phyloP scores from a whole-genome alignment of 2,888 invertebrate species.

The Hypercompe scribonia region DNA sequence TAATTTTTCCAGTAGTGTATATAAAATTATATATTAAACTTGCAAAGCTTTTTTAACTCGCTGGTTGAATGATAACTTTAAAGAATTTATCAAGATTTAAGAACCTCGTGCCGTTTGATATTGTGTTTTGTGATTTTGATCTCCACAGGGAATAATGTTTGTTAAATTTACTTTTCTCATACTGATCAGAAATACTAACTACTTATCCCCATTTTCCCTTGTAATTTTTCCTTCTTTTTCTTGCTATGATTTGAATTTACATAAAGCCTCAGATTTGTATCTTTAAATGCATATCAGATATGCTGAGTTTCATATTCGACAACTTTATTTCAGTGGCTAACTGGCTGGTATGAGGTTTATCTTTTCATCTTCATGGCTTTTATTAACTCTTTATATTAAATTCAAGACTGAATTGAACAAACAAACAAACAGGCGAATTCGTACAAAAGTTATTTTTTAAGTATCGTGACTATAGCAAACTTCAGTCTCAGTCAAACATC shows the following conservation, averaged over 20 bases:
- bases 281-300: background rate
- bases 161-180: background rate
- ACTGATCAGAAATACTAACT: background rate
- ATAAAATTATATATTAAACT: too few relatives aligned
- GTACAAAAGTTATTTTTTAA: background rate
- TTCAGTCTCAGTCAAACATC: constrained; percentile 1
- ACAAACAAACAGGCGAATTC: background rate
- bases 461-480: constrained; percentile 4
- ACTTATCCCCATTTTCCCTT: background rate
- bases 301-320: background rate
- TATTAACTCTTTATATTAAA: background rate
- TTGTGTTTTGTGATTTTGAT: background rate
- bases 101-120: background rate
- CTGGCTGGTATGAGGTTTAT: background rate
- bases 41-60: too few relatives aligned
- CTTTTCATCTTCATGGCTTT: background rate
- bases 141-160: too few relatives aligned
- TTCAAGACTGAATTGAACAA: background rate
- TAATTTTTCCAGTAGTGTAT: too few relatives aligned
- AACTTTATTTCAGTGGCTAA: background rate
- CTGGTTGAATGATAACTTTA: too few relatives aligned
- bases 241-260: background rate
- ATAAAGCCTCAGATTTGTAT: background rate
- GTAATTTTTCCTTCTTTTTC: background rate
- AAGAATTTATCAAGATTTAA: background rate